Base-by-base conservation (phyloP, 1,140 invertebrate genomes). In the Dreissena polymorpha region DNA sequence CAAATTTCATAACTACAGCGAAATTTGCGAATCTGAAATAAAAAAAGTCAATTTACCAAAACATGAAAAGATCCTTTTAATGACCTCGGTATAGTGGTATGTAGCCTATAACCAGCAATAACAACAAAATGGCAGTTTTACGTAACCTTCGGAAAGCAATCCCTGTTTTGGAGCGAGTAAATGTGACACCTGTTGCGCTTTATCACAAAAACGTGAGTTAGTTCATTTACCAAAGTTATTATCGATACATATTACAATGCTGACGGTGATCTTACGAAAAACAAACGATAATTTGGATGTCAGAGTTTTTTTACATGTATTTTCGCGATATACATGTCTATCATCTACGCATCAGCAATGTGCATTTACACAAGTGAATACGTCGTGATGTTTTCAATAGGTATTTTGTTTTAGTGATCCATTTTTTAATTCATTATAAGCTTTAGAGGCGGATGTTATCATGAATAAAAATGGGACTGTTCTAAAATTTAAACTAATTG, bases 131-230 rank as follows among this genome's bases (percentile, higher is more conserved):
- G 79, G 70, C 79, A 12, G 60, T 74, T 14, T 74, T 82, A 39
- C 79, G 79, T 57, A 73, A 74, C 71, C 71, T 82, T 49, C 57
- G 39, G 18, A 74, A 25, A 64, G 50, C 23, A 16, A 1, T 82
- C 21, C 55, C 71, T 5, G 64, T 63, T 55, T 55, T 86, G 18
- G 86, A 88, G 21, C 57, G 51, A n/a, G 68, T 74, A 39, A 14
- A 78, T 16, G 70, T 51, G 39, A 27, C 78, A 8, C 72, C 79
- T 29, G 86, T 84, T 77, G 85, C 87, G 29, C 57, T 85, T 18
- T 88, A 88, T 83, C 87, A 88, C 69, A 88, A 88, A 78, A 88
- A 88, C 84, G 87, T 88, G 85, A 81, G 57, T 76, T 18, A 29
- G 55, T 65, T 21, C 18, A 14, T 10, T 18, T 25, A 69, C 0